Conservation (phyloP, 2,888 invertebrate genomes). For the Callyntrura guangdongensis region DNA sequence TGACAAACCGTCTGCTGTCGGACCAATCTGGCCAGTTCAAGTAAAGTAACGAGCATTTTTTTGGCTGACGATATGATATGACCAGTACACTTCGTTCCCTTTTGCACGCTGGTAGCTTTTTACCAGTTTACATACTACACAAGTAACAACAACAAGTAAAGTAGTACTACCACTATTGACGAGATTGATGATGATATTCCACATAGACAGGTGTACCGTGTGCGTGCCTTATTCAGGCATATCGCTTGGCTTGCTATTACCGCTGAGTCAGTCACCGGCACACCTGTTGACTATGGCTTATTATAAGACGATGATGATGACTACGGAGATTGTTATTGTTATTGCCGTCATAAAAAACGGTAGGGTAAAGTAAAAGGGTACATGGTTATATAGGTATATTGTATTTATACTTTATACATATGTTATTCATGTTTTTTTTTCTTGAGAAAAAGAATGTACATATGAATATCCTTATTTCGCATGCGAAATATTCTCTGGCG, state of each 20-base stretch:
- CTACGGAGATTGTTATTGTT: conserved; percentile 27
- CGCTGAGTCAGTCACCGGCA: conserved; percentile 52
- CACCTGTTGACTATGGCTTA: conserved; percentile 45
- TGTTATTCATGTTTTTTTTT: no score
- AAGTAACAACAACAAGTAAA: background rate
- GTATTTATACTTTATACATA: background rate
- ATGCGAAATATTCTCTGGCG: conserved; percentile 43
- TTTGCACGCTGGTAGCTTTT: background rate
- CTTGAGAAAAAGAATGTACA: background rate
- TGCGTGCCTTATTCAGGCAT: background rate
- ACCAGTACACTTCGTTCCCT: background rate
- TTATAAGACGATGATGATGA: conserved; percentile 26
- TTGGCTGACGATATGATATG: background rate
- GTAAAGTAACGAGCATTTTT: background rate
- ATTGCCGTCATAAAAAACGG: conserved; percentile 25
- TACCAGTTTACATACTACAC: background rate
- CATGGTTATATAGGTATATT: conserved; percentile 15
- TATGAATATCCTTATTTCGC: background rate
- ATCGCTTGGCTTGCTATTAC: background rate
- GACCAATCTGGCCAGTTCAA: background rate
- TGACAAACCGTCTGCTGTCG: background rate
- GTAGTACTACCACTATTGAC: background rate
- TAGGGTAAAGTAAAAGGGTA: conserved; percentile 23
- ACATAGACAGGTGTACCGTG: background rate
- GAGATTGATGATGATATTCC: background rate